Evolutionary conservation across 1,140 invertebrate species (phyloP), one percentile per base, ranked within the genome.

Genomic region (Caenorhabditis tropicalis): DNA sequence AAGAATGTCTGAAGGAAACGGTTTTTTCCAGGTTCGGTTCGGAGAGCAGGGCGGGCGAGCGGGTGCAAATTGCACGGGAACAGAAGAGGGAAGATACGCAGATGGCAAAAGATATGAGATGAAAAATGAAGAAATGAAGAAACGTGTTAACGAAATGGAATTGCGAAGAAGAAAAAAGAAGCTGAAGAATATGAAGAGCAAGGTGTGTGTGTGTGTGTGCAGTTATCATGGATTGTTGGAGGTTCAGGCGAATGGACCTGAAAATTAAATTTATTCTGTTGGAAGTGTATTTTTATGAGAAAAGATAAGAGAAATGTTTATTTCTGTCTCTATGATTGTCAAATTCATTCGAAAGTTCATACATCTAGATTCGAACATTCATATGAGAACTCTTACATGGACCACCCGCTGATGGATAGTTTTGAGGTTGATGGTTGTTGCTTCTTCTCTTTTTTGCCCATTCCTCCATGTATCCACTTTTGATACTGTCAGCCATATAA

Each of bases 381-480:
- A 53, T 53, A n/a, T 53, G 1, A 53, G n/a, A n/a, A n/a, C n/a
- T n/a, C 58, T 74, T 31, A 74, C 65, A 74, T 46, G 65, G 43
- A 24, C 36, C 65, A 2, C 65, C 65, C n/a, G 36, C 65, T 12
- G 58, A 29, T 65, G 33, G 58, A 65, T 65, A 65, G 5, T 65
- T 21, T 19, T 65, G 58, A 36, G 21, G 65, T 27, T n/a, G 65
- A 43, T 74, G 65, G 27, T 74, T 74, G n/a, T 74, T 74, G 36
- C 65, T 74, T 3, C 65, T 16, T 24, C 21, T 43, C 36, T 84
- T 84, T 29, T 65, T 79, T 39, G 70, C 65, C 70, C 74, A 86
- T 31, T 86, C 85, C 48, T 83, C 82, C 85, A 86, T 86, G 53
- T 86, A 86, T 21, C 85, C 85, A 60, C 85, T 86, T 29, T 86